Evolutionary conservation across 2,888 invertebrate species (phyloP).

Genomic region (Dexiosoma caninum): DNA sequence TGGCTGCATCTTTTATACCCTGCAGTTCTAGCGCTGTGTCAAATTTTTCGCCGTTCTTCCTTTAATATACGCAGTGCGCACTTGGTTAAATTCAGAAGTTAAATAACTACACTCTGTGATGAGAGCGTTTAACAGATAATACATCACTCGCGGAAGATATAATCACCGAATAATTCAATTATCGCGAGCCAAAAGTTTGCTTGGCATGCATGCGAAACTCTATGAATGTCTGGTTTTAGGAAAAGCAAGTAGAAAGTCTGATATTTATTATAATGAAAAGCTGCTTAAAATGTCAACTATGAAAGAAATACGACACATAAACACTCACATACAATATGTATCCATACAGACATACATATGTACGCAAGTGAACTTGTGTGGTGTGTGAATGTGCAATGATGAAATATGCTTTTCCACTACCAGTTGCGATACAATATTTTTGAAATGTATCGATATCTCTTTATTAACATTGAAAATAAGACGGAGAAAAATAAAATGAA

Average conservation of each 20-base stretch:
- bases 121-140: too few relatives aligned
- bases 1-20: too few relatives aligned
- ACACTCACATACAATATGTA: neutral
- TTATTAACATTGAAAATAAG: conserved; percentile 29
- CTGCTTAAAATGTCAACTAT: conserved; percentile 77
- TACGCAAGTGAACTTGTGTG: neutral
- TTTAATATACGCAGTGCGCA: too few relatives aligned
- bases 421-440: neutral
- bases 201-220: neutral
- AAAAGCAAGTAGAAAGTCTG: conserved; percentile 32
- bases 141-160: neutral
- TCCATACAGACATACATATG: too few relatives aligned
- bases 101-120: too few relatives aligned
- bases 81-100: too few relatives aligned
- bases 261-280: conserved; percentile 72
- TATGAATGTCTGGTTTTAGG: neutral
- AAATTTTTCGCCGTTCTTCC: too few relatives aligned
- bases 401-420: neutral
- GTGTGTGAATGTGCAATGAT: neutral
- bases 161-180: neutral
- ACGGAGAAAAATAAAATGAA: neutral
- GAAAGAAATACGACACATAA: conserved; percentile 44
- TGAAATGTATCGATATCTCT: conserved; percentile 41
- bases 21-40: too few relatives aligned
- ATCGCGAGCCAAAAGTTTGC: neutral